Evolutionary conservation across 2,797 vertebrate genomes (phyloP).

Genomic region (Fistularia commersonii): DNA sequence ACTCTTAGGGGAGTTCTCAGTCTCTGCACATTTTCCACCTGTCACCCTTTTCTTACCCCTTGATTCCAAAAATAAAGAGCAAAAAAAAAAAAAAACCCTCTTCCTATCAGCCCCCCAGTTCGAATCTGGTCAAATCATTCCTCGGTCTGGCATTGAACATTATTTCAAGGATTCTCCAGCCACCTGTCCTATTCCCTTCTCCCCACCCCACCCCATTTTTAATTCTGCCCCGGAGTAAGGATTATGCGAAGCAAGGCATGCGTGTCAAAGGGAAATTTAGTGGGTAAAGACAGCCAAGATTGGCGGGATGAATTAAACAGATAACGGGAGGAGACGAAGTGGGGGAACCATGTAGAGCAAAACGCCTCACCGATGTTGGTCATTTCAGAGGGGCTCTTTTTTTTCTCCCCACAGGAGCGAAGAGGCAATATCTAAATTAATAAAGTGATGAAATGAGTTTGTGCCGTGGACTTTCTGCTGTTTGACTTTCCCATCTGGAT

Average conservation of each 20-base stretch:
- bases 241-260: conserved; percentile 85
- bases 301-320: conserved; percentile 85
- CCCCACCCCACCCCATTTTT: conserved; percentile 73
- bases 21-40: conserved; percentile 61
- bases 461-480: conserved; percentile 83
- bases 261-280: conserved; percentile 87
- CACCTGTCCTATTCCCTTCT: conserved; percentile 75
- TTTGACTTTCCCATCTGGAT: conserved; percentile 88
- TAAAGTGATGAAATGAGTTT: conserved; percentile 86
- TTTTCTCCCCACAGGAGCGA: conserved; percentile 69
- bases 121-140: conserved; percentile 77
- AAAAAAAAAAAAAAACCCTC: conserved; percentile 30
- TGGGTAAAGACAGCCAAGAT: conserved; percentile 83
- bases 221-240: conserved; percentile 83
- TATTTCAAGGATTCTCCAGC: conserved; percentile 81
- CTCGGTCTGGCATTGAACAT: conserved; percentile 72
- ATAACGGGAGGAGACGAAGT: conserved; percentile 76
- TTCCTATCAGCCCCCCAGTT: conserved; percentile 59
- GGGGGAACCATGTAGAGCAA: conserved; percentile 76
- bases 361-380: conserved; percentile 79
- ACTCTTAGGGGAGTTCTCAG: conserved; percentile 58
- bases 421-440: conserved; percentile 83
- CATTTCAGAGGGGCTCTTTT: conserved; percentile 73
- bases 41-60: conserved; percentile 64
- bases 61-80: conserved; percentile 59